Base-by-base conservation (phyloP, 2,113 vertebrate genomes). In the Callithrix jacchus region DNA sequence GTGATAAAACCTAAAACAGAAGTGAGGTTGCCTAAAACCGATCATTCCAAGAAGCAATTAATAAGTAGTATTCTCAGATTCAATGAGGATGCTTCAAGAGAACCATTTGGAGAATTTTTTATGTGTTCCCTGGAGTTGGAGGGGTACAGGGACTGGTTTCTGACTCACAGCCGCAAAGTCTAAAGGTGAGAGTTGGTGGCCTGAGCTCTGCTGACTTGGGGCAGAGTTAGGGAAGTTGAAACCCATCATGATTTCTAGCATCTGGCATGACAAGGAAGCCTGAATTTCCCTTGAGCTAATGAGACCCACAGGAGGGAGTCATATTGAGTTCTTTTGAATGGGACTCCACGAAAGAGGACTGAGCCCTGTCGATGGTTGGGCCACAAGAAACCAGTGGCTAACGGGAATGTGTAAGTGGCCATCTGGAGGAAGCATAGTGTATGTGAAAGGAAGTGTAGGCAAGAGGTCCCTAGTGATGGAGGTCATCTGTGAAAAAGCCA, bases 401-500 rank as follows among this genome's bases (percentile, higher is more conserved):
- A 76, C 81, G 49, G 82, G 87, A 74, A 96, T 83, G 35, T 84
- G 2, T 52, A 56, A 89, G 49, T 64, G 84, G 42, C 76, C 8
- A 54, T 71, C 42, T 83, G 85, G 83, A 84, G 85, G 2, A 68
- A 49, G 52, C 61, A 42, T 3, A 61, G 8, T 1, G 0, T 70
- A 56, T 5, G 32, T 92, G 35, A 92, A 42, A 92, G 42, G 45
- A 92, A 73, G 37, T n/a, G 25, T 40, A 88, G 85, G 76, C 23
- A 10, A 85, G 71, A 96, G 87, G 80, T 84, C 30, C 21, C 64
- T 66, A 20, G 54, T n/a, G 56, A 66, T 85, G 58, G 71, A 84
- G 71, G 18, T 45, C 66, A 35, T 90, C 85, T 94, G 74, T 94
- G 54, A 76, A 85, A 84, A 92, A 77, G 71, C 77, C 91, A 85